These are phyloP conservation scores for Coracias cyanogaster DNA, from an alignment of 2,797 vertebrate genomes.

Conservation along the genomic window DNA sequence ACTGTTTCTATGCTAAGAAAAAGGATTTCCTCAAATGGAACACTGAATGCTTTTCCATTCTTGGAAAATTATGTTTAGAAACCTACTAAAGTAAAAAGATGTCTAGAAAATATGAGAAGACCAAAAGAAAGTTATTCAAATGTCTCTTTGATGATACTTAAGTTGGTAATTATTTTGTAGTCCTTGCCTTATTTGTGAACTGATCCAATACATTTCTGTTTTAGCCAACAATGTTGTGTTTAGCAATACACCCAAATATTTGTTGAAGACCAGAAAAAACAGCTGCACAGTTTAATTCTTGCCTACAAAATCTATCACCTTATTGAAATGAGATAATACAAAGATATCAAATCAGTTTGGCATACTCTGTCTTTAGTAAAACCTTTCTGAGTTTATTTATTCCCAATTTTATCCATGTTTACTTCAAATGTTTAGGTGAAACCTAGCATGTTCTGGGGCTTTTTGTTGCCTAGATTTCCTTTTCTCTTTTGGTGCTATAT, in stretches of 20 bases:
- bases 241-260: neutral
- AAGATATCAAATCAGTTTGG: neutral
- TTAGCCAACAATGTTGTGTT: neutral
- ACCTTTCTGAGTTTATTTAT: neutral
- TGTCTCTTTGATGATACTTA: neutral
- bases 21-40: neutral
- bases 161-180: neutral
- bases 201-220: neutral
- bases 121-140: neutral
- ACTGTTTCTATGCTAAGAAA: neutral
- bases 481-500: neutral
- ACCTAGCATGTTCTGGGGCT: neutral
- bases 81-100: neutral
- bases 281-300: neutral
- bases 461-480: neutral
- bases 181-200: neutral
- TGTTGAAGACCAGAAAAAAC: neutral
- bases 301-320: neutral
- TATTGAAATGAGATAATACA: neutral
- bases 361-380: neutral
- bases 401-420: neutral
- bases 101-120: neutral
- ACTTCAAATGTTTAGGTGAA: neutral
- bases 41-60: neutral
- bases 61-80: neutral